Base-by-base conservation (phyloP, 2,113 vertebrate species). In the Alces alces region DNA sequence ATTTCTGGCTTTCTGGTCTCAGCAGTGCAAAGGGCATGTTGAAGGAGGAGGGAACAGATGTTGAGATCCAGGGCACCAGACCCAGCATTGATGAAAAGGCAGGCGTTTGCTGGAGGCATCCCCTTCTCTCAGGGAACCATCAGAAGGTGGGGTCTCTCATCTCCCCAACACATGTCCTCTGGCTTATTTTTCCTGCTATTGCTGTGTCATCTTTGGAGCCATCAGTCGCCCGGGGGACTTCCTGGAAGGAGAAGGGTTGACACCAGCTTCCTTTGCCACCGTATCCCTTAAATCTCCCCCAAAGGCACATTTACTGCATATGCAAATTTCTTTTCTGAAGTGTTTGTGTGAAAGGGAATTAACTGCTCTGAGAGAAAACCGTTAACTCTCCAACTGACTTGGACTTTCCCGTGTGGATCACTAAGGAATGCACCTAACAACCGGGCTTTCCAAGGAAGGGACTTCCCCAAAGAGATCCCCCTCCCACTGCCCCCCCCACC, bases 401-500 rank as follows among this genome's bases (percentile, higher is more conserved):
- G 90, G 39, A 86, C 36, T 95, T 96, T 76, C 94, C 89, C 82
- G 58, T 52, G 9, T 2, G 2, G 45, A 76, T 83, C 93, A 89
- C 55, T 11, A n/a, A 92, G 43, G 73, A 96, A 83, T 54, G 61
- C 43, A 90, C 61, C 60, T 39, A 60, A 95, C 78, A 16, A 70
- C 36, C 0, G 7, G 14, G 43, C 52, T 93, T 93, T 73, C 89
- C 43, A 58, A 43, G 82, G 28, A 79, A 84, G 47, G 86, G 45
- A 60, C 30, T 30, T 80, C 14, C 25, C 3, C 8, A 28, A 36
- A 43, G 10, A 73, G 11, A 33, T 16, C 70, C 36, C 54, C 7
- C 33, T 61, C 23, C 2, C 9, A 33, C 3, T 33, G 27, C 23
- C 61, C 55, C 7, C 23, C 86, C 16, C 61, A 7, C 21, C 12